Percentiles rank a stretch among this genome's conserved stretches.
Evolutionary conservation across 2,113 vertebrate species (phyloP).

Genomic region (Bambusicola thoracicus): DNA sequence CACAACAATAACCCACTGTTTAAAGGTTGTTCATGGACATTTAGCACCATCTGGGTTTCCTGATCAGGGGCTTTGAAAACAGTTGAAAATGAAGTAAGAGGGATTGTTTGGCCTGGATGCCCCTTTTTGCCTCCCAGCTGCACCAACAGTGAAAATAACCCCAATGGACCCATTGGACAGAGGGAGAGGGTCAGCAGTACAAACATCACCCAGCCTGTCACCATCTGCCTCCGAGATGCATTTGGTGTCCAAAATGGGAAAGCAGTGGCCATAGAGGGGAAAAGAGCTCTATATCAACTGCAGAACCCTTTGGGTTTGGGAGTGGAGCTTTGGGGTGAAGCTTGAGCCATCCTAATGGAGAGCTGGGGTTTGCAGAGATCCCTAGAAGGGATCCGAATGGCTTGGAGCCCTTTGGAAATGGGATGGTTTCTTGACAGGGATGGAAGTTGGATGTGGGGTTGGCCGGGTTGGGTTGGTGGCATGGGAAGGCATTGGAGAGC

Average conservation of each 20-base stretch:
- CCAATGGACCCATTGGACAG: background rate
- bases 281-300: background rate
- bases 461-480: background rate
- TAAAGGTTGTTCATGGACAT: constrained; percentile 46
- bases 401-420: background rate
- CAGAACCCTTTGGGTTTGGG: background rate
- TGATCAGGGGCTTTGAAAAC: constrained; percentile 62
- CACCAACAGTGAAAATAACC: background rate
- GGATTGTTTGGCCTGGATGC: background rate
- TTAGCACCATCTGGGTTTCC: constrained; percentile 63
- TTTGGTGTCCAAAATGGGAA: rapidly evolving
- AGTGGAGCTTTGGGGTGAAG: background rate
- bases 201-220: rapidly evolving
- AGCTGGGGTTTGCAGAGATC: background rate
- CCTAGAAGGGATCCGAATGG: background rate
- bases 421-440: background rate
- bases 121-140: constrained; percentile 47
- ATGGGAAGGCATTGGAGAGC: background rate
- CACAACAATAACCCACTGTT: constrained; percentile 57
- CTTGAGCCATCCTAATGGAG: background rate
- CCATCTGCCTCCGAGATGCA: background rate
- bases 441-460: background rate
- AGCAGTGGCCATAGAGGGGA: background rate
- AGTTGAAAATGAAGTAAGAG: constrained; percentile 59
- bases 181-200: background rate